Evolutionary conservation across 2,113 vertebrate genomes (phyloP), one percentile per base, ranked within the genome.

Genomic region (Pimephales promelas): DNA sequence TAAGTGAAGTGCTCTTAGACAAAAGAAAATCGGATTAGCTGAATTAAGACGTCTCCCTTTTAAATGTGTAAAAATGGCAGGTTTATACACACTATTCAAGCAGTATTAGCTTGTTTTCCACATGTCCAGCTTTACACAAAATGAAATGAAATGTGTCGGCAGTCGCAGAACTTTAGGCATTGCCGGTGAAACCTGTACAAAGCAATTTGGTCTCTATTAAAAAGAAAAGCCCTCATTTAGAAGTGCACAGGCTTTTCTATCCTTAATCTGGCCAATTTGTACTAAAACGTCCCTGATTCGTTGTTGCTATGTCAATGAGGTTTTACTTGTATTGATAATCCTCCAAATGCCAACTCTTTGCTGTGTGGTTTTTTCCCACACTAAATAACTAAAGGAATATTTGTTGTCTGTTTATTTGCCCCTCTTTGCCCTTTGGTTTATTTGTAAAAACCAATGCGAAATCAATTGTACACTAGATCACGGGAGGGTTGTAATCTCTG

Each of bases 361-460:
- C 31, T 54, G 40, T 56, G 62, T 43, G 81, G 47, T 82, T 64
- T 31, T 74, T 43, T n/a, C n/a, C 18, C 20, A 7, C 4, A 49
- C 13, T 31, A 66, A 70, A 52, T 77, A 72, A 77, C 34, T 62
- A 61, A 70, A 54, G 72, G 66, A 73, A 72, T 59, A 72, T 85
- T 76, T 71, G 54, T 78, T 83, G 79, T 31, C 73, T 85, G 87
- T 90, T 88, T 87, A 83, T 45, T 83, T 79, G 86, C 72, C 86
- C 81, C 78, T 84, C 10, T 81, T 73, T 85, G 85, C 83, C 85
- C 81, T 90, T 91, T 81, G 20, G 59, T 89, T 88, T 80, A 90
- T 86, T 89, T 90, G 88, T 79, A 89, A 84, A 89, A 81, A 76
- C 83, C 71, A 89, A 90, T 86, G 45, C 78, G 40, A 89, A 92